Percentiles rank a stretch among this genome's conserved stretches.
These are phyloP conservation scores for Parazoanthus atlanticus DNA, from an alignment of 92 coral and sea anemone species.

Conservation along the genomic window DNA sequence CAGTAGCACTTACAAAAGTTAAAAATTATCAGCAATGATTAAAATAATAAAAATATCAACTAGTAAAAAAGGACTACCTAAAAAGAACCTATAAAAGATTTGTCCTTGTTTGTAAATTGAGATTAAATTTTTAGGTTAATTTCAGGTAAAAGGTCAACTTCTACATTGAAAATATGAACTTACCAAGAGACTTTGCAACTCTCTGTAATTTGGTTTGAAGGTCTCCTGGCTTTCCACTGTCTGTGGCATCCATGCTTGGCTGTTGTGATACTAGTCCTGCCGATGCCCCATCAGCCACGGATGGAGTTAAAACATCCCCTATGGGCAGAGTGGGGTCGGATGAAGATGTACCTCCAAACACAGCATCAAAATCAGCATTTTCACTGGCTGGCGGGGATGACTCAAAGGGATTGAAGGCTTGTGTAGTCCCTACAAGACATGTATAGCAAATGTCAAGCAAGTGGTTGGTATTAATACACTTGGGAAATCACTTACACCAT, in stretches of 20 bases:
- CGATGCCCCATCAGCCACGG: background rate
- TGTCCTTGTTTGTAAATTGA: too few species aligned
- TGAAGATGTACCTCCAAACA: conserved; percentile 41
- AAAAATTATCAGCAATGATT: too few species aligned
- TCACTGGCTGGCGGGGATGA: conserved; percentile 18
- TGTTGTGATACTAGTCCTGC: conserved; percentile 29
- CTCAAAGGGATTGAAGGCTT: conserved; percentile 28
- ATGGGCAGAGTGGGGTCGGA: background rate
- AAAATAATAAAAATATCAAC: too few species aligned
- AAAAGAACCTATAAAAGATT: too few species aligned
- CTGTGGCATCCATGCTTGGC: conserved; percentile 12
- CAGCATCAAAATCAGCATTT: conserved; percentile 41
- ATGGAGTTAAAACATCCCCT: conserved; percentile 25
- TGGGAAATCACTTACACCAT: too few species aligned
- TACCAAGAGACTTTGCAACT: conserved; percentile 39
- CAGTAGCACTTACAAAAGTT: too few species aligned
- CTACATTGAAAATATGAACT: background rate
- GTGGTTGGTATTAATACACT: too few species aligned
- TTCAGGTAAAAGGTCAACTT: too few species aligned
- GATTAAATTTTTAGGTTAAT: too few species aligned
- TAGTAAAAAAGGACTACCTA: too few species aligned
- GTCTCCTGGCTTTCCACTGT: conserved; percentile 31
- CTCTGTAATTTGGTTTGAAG: conserved; percentile 28
- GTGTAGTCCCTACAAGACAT: background rate
- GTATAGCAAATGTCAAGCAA: background rate